Conservation (phyloP, 2,888 invertebrate species). For the Luperina nickerlii region DNA sequence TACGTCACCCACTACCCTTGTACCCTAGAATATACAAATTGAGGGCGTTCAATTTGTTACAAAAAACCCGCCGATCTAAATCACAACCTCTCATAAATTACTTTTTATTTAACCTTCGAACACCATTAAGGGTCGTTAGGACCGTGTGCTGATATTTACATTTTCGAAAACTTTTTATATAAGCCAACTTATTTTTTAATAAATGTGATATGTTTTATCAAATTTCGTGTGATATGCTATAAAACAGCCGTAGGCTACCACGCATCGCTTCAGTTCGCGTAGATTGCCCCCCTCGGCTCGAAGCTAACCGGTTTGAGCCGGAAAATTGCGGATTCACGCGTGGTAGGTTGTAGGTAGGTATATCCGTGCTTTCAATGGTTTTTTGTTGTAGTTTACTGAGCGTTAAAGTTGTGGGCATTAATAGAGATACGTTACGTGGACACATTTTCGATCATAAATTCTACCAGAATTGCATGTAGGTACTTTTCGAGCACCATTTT, state of each 20-base stretch:
- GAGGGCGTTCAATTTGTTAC: constrained; percentile 47
- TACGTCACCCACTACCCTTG: constrained; percentile 58
- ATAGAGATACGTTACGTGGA: neutral
- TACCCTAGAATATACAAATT: constrained; percentile 52
- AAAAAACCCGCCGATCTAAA: constrained; percentile 58
- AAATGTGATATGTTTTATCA: constrained; percentile 30
- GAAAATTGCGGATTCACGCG: constrained; percentile 54
- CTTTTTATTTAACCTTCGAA: constrained; percentile 61
- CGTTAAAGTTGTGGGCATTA: constrained; percentile 8
- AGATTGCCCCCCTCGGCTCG: constrained; percentile 46
- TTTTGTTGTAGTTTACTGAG: constrained; percentile 35
- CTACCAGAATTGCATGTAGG: neutral
- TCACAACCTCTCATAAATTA: constrained; percentile 64
- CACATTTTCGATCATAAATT: constrained; percentile 8
- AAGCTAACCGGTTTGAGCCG: constrained; percentile 39
- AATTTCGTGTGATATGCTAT: constrained; percentile 42
- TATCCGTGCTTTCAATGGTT: constrained; percentile 29
- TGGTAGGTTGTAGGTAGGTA: constrained; percentile 6
- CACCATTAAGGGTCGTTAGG: constrained; percentile 56
- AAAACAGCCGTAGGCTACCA: constrained; percentile 42
- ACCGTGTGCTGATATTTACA: constrained; percentile 22
- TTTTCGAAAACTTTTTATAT: constrained; percentile 31
- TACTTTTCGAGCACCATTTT: neutral
- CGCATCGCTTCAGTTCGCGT: constrained; percentile 53
- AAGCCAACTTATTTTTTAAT: constrained; percentile 8